phyloP scores from a whole-genome alignment of 2,113 vertebrate species.

The Machaerirhynchus nigripectus region DNA sequence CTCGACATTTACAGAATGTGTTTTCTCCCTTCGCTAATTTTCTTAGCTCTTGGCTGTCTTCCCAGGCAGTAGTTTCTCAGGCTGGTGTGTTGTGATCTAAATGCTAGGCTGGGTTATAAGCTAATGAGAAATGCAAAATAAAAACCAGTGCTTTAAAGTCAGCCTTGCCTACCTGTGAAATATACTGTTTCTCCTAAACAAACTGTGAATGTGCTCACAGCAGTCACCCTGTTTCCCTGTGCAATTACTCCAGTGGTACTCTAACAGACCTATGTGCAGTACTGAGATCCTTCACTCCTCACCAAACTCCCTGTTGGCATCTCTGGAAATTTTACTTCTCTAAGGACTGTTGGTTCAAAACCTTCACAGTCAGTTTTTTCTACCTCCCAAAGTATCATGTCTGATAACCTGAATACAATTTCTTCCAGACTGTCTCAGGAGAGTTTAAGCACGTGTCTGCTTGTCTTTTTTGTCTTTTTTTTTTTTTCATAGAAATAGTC shows the following conservation, averaged over 20 bases:
- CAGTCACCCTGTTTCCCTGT: background rate
- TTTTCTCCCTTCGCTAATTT: constrained; percentile 52
- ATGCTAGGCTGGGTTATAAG: background rate
- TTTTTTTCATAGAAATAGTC: background rate
- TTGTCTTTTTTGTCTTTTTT: background rate
- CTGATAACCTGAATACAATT: background rate
- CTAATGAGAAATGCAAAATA: background rate
- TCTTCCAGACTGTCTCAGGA: background rate
- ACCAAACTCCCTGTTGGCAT: background rate
- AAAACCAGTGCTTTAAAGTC: background rate
- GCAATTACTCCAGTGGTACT: background rate
- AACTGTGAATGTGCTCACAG: background rate
- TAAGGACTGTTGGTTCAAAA: background rate
- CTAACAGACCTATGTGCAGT: background rate
- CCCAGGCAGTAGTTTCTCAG: constrained; percentile 32
- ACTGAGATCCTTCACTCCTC: background rate
- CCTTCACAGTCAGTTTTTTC: background rate
- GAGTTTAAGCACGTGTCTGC: background rate
- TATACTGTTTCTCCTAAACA: background rate
- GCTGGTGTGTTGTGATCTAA: background rate
- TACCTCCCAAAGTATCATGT: background rate
- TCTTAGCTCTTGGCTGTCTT: constrained; percentile 40
- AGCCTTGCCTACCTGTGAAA: background rate
- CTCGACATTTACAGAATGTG: constrained; percentile 14
- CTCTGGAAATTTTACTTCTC: background rate